Percentiles rank a stretch among this genome's conserved stretches.
These are phyloP conservation scores for Mamestra configurata DNA, from an alignment of 1,140 invertebrate genomes.

Conservation along the genomic window DNA sequence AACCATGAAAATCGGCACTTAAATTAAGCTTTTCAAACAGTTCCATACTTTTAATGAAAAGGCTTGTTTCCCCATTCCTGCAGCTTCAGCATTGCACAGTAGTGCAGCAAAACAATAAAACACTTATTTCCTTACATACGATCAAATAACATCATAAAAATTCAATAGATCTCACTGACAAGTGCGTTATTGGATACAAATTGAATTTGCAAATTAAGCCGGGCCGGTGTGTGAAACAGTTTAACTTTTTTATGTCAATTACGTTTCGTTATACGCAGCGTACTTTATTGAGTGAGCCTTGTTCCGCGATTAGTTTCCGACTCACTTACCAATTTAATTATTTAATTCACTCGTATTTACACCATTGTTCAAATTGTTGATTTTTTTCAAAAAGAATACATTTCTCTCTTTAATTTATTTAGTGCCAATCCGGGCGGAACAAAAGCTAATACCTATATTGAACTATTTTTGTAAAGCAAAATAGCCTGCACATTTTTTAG, in stretches of 20 bases:
- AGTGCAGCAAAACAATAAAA: conserved; percentile 30
- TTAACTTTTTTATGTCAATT: conserved; percentile 52
- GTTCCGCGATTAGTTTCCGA: conserved; percentile 44
- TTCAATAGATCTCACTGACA: conserved; percentile 58
- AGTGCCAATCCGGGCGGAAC: background rate
- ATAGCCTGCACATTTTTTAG: background rate
- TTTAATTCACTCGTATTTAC: conserved; percentile 38
- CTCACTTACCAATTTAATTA: conserved; percentile 46
- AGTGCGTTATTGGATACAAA: conserved; percentile 57
- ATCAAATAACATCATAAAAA: conserved; percentile 55
- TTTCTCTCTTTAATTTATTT: background rate
- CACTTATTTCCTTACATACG: conserved; percentile 14
- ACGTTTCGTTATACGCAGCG: conserved; percentile 29
- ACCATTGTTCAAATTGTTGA: background rate
- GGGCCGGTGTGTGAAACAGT: conserved; percentile 50
- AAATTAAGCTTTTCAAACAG: too few species aligned
- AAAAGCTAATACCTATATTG: background rate
- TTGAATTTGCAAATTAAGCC: conserved; percentile 61
- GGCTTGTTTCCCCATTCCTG: too few species aligned
- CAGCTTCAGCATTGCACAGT: background rate
- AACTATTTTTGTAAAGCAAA: background rate
- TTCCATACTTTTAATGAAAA: too few species aligned
- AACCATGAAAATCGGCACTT: too few species aligned
- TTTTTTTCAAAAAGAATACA: background rate
- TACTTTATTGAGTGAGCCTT: conserved; percentile 42